A percentile compares a stretch with the other conserved stretches of the same genome.
phyloP scores from a whole-genome alignment of 2,888 invertebrate species.

The Chalcis sispes region DNA sequence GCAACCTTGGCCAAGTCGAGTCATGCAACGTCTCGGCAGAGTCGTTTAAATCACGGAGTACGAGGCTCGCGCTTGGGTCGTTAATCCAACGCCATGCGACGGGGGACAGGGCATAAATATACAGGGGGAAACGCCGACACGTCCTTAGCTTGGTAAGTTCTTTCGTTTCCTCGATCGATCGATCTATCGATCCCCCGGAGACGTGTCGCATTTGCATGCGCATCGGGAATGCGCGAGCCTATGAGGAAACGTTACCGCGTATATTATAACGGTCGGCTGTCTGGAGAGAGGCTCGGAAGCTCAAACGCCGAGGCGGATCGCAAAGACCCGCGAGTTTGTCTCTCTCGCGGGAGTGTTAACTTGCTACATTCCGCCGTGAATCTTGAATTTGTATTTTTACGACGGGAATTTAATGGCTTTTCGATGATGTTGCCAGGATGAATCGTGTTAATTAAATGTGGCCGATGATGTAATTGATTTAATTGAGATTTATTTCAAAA shows the following conservation, averaged over 20 bases:
- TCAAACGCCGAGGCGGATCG: neutral
- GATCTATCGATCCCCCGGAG: conserved; percentile 42
- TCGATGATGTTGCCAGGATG: too few species aligned
- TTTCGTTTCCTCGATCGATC: conserved; percentile 29
- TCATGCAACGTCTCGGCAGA: neutral
- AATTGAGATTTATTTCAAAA: too few species aligned
- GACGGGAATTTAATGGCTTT: too few species aligned
- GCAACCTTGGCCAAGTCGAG: too few species aligned
- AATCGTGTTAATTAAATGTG: too few species aligned
- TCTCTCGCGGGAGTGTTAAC: conserved; percentile 35
- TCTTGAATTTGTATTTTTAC: too few species aligned
- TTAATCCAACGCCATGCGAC: conserved; percentile 45
- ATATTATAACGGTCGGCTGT: conserved; percentile 49
- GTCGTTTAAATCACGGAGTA: conserved; percentile 35
- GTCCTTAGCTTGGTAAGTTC: too few species aligned
- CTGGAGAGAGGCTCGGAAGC: neutral
- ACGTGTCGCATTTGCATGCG: conserved; percentile 55
- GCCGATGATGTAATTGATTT: too few species aligned
- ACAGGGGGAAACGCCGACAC: too few species aligned
- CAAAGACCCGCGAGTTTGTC: neutral
- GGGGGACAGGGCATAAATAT: conserved; percentile 50
- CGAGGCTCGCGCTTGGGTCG: conserved; percentile 10
- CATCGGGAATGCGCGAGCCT: conserved; percentile 1
- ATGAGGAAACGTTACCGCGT: too few species aligned
- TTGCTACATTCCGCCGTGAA: too few species aligned